Base-by-base conservation (phyloP, 2,113 vertebrate genomes). In the Chauna torquata region DNA sequence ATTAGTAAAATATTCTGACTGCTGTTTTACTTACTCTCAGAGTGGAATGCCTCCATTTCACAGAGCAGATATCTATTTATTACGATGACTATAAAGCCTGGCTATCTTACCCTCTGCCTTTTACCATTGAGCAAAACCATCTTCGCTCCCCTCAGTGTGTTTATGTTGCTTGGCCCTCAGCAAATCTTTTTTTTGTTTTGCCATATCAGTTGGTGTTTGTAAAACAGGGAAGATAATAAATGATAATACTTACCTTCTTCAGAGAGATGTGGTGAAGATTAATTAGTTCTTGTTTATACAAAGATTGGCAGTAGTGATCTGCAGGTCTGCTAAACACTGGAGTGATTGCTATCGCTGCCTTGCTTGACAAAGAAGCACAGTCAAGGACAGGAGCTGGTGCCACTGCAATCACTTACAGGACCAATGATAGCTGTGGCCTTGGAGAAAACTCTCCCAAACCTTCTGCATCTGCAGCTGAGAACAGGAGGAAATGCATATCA, bases 171-270 rank as follows among this genome's bases (percentile, higher is more conserved):
- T 47, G 49, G 65, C 42, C 83, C 71, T 82, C 83, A 52, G 45
- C 74, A 89, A 91, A 88, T 72, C 9, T 44, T 86, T 81, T 93
- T 59, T 86, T 88, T 92, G 64, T 86, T 96, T 90, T 87, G 77
- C 62, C 82, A 85, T 89, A 84, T 94, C 5, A 0, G 69, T 86
- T 91, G 69, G 69, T 82, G 61, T 92, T 93, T 92, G 95, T 96
- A 88, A 86, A 93, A 95, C 91, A 93, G 81, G 38, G 75, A 91
- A 91, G 83, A 92, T 94, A 94, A 91, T 86, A 94, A 94, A 92
- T 64, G 94, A 86, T 95, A 92, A 93, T 78, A 82, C 82, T 69
- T 92, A 75, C 65, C 72, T 93, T 74, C 80, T 62, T 86, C 69
- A 55, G 76, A 45, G 89, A 91, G 86, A 95, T 86, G 69, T 61